Evolutionary conservation across 53 echinoderm and acorn worm genomes (phyloP), one percentile per base, ranked within the genome.

Genomic region (Astropecten irregularis): DNA sequence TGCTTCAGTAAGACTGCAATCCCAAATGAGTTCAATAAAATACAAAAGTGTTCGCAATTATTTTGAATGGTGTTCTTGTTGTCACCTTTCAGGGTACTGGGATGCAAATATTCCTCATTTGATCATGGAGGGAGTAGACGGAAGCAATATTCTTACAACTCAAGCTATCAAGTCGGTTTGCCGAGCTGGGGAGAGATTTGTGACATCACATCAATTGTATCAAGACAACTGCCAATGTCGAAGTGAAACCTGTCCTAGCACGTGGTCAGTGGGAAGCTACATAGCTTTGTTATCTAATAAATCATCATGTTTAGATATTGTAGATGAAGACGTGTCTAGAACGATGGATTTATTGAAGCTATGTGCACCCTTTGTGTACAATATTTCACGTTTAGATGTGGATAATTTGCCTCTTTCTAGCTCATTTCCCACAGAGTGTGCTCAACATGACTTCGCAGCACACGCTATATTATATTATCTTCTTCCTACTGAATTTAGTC

Each of bases 191-290:
- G 65, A 57, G 35, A 25, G 62, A 30, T 37, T 88, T 21, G 26
- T 87, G 0, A 49, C 77, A 35, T 48, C 61, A 48, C 72, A 72
- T 38, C 72, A 32, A 3, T 19, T 18, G 20, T 77, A 55, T 48
- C 26, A 22, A 9, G 40, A 38, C 1, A 27, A 28, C 56, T 77
- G 69, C n/a, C 22, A 19, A 4, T 53, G 49, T 15, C 34, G 18
- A 15, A 31, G 32, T 21, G n/a, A 1, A 10, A 29, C 35, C 38
- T 82, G 83, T 37, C 83, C 83, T 22, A 66, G 66, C 21, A 91
- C 81, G 1, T 90, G 86, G 84, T 93, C 96, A 9, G 27, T 96
- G 9, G 96, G 96, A 19, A 68, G 85, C 21, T 87, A 87, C 62
- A 77, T 93, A 2, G 93, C 96, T 5, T 53, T 87, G 29, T 58